phyloP scores from a whole-genome alignment of 1,140 invertebrate species.

The Drosophila willistoni region DNA sequence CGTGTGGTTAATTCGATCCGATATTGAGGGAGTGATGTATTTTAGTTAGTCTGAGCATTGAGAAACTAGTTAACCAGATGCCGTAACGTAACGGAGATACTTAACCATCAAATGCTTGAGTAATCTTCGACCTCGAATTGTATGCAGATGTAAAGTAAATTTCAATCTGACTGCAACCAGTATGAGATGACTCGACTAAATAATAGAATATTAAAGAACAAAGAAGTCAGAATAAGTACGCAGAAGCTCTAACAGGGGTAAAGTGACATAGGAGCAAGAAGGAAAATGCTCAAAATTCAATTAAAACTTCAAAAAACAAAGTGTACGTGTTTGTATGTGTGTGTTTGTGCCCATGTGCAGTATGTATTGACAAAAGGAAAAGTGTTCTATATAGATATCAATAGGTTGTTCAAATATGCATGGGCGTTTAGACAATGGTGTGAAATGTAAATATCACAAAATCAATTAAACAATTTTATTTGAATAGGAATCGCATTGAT shows the following conservation, averaged over 20 bases:
- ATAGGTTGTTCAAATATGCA: slow-evolving; percentile 9
- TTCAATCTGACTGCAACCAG: slow-evolving; percentile 6
- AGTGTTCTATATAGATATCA: slow-evolving; percentile 6
- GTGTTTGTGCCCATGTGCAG: background rate
- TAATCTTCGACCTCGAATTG: slow-evolving; percentile 9
- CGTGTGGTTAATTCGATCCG: slow-evolving; percentile 6
- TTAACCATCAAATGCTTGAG: slow-evolving; percentile 6
- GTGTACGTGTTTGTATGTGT: background rate
- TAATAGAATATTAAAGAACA: background rate
- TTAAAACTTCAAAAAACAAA: slow-evolving; percentile 19
- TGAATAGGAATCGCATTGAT: slow-evolving; percentile 2
- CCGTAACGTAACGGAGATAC: slow-evolving; percentile 1
- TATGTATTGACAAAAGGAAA: slow-evolving; percentile 1
- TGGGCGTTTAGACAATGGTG: background rate
- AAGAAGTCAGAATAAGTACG: slow-evolving; percentile 7
- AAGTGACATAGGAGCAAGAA: background rate
- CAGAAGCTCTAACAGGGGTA: slow-evolving; percentile 3
- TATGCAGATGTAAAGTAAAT: slow-evolving; percentile 5
- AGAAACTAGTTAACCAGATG: slow-evolving; percentile 1
- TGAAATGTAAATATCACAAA: slow-evolving; percentile 7
- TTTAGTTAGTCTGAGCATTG: background rate
- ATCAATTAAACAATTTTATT: slow-evolving; percentile 10
- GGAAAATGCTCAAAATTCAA: slow-evolving; percentile 12
- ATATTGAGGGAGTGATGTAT: background rate
- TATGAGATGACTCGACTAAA: background rate